Percentiles rank a stretch among this genome's conserved stretches.
Evolutionary conservation across 2,888 invertebrate genomes (phyloP).

Genomic region (Diploptera punctata): DNA sequence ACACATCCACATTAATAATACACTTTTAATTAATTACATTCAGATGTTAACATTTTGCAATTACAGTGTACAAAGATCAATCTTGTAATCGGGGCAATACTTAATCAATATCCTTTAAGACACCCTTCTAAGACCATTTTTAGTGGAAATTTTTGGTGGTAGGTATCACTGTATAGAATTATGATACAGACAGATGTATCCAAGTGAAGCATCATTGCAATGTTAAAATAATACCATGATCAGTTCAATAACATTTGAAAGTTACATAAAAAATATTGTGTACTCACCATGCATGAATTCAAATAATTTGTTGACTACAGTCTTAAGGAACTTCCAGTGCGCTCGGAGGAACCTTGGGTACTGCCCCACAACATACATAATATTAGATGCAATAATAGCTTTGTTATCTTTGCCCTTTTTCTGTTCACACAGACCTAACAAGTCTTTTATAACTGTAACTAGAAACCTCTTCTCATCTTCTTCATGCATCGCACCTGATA

Average conservation of each 20-base stretch:
- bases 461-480: slow-evolving; percentile 99
- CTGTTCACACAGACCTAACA: slow-evolving; percentile 96
- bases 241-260: not conserved
- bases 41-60: too few species aligned
- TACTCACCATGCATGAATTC: slow-evolving; percentile 95
- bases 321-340: slow-evolving; percentile 99
- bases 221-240: too few species aligned
- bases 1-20: too few species aligned
- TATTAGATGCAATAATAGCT: slow-evolving; percentile 99
- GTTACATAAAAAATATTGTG: slow-evolving; percentile 16
- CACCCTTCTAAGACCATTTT: too few species aligned
- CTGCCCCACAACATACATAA: slow-evolving; percentile 99
- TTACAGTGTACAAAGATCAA: too few species aligned
- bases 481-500: slow-evolving; percentile 98
- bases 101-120: too few species aligned
- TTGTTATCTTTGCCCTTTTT: slow-evolving; percentile 99
- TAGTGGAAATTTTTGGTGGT: too few species aligned
- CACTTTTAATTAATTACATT: too few species aligned
- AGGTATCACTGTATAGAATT: too few species aligned
- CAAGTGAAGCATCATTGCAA: too few species aligned
- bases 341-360: slow-evolving; percentile 97
- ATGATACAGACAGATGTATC: too few species aligned
- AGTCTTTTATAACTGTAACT: slow-evolving; percentile 98
- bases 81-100: too few species aligned
- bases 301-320: slow-evolving; percentile 99